phyloP scores from a whole-genome alignment of 2,113 vertebrate species.

The Lophius piscatorius region DNA sequence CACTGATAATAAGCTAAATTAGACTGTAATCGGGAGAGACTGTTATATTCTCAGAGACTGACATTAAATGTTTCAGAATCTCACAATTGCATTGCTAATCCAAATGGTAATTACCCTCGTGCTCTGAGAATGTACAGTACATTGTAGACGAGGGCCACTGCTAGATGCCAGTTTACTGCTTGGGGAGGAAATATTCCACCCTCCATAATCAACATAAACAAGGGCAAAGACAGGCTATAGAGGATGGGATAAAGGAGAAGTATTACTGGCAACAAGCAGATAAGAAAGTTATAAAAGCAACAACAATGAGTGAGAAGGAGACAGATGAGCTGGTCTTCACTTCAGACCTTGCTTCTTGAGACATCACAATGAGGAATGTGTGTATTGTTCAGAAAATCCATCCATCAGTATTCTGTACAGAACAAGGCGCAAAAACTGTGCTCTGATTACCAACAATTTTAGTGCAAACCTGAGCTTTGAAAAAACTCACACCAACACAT shows the following conservation, averaged over 20 bases:
- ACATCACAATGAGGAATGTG: slow-evolving; percentile 38
- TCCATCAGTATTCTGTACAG: slow-evolving; percentile 36
- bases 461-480: slow-evolving; percentile 20
- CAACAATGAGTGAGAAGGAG: slow-evolving; percentile 23
- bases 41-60: too few relatives aligned
- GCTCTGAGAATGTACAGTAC: slow-evolving; percentile 45
- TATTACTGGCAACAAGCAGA: slow-evolving; percentile 61
- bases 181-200: slow-evolving; percentile 35
- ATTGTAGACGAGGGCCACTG: slow-evolving; percentile 32
- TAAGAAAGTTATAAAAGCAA: slow-evolving; percentile 61
- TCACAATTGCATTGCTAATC: slow-evolving; percentile 68
- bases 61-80: slow-evolving; percentile 56
- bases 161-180: slow-evolving; percentile 57
- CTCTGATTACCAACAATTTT: slow-evolving; percentile 44
- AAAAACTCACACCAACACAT: slow-evolving; percentile 26
- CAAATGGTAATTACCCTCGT: slow-evolving; percentile 70
- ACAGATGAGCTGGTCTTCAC: slow-evolving; percentile 34
- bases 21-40: slow-evolving; percentile 19
- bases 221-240: slow-evolving; percentile 46
- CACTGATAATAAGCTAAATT: slow-evolving; percentile 22
- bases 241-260: slow-evolving; percentile 54
- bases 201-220: slow-evolving; percentile 61
- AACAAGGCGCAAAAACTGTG: slow-evolving; percentile 28
- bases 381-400: slow-evolving; percentile 45
- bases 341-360: slow-evolving; percentile 32